Conservation (phyloP, 2,113 vertebrate species). For the Alethe castanea region DNA sequence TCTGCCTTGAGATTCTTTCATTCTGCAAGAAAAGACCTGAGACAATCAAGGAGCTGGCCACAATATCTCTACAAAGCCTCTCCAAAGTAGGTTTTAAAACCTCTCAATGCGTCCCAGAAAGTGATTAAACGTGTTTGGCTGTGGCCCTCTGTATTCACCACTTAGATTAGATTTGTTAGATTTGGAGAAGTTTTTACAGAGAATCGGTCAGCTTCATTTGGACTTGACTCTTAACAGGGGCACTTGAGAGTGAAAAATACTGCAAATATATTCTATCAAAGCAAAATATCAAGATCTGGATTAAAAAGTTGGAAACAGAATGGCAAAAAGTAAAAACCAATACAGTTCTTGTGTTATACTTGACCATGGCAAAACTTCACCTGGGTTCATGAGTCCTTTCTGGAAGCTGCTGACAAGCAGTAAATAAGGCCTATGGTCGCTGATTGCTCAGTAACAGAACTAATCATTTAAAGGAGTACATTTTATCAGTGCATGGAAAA, state of each 20-base stretch:
- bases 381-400: not conserved
- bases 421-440: not conserved
- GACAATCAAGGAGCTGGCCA: not conserved
- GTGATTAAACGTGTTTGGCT: not conserved
- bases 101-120: not conserved
- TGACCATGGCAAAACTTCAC: not conserved
- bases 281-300: not conserved
- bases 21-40: not conserved
- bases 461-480: not conserved
- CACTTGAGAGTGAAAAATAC: not conserved
- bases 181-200: not conserved
- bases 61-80: not conserved
- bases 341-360: not conserved
- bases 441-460: not conserved
- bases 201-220: not conserved
- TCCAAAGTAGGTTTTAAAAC: not conserved
- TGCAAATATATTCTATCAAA: not conserved
- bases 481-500: not conserved
- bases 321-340: not conserved
- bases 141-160: not conserved
- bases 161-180: not conserved
- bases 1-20: not conserved
- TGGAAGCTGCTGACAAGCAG: not conserved
- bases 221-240: not conserved
- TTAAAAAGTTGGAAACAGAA: not conserved